phyloP scores from a whole-genome alignment of 53 echinoderm and acorn worm genomes.

The Actinopyga echinites region DNA sequence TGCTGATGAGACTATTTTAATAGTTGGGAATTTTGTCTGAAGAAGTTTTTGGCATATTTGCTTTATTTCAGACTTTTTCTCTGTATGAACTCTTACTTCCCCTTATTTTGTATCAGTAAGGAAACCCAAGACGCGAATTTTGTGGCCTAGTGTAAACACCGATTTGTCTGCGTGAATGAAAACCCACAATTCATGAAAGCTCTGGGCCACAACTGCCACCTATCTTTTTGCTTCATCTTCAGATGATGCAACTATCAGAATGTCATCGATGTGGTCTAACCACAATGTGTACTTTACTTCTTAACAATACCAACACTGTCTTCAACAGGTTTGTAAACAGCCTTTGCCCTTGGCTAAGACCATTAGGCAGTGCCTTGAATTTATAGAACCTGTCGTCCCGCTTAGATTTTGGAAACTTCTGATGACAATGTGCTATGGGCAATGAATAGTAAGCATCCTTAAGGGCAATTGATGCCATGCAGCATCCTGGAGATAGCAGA shows the following conservation, averaged over 20 bases:
- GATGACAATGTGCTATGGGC: constrained; percentile 6
- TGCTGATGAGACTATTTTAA: constrained; percentile 44
- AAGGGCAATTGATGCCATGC: constrained; percentile 67
- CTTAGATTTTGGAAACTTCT: constrained; percentile 27
- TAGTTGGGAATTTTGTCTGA: constrained; percentile 4
- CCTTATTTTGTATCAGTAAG: constrained; percentile 32
- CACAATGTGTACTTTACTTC: constrained; percentile 25
- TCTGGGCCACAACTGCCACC: not conserved
- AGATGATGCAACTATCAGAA: constrained; percentile 20
- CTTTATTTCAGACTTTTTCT: constrained; percentile 32
- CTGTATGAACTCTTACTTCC: not conserved
- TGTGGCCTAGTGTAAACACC: too few relatives aligned
- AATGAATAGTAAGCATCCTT: constrained; percentile 66
- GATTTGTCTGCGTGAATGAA: too few relatives aligned
- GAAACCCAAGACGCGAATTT: constrained; percentile 24
- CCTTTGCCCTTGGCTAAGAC: constrained; percentile 39
- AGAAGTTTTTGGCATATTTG: not conserved
- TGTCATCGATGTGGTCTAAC: constrained; percentile 59
- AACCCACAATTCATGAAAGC: too few relatives aligned
- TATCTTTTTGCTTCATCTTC: not conserved
- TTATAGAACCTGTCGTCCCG: constrained; percentile 43
- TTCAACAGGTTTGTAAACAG: constrained; percentile 61
- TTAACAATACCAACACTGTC: constrained; percentile 18
- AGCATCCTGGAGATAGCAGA: constrained; percentile 15
- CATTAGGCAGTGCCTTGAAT: constrained; percentile 50